Evolutionary conservation across 2,113 vertebrate species (phyloP).

Genomic region (Castor canadensis): DNA sequence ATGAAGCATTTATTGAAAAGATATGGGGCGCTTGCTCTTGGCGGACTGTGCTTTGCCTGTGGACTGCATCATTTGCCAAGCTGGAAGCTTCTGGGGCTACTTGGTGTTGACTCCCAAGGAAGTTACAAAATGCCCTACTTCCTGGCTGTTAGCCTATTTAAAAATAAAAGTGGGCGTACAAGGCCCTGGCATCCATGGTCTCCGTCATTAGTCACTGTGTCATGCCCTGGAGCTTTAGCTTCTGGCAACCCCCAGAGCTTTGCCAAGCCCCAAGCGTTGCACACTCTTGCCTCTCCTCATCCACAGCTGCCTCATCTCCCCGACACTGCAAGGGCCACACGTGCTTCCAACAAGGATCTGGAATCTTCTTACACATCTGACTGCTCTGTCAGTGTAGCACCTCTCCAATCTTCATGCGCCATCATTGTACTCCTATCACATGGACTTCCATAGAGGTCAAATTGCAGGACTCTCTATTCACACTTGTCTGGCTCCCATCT

Average conservation of each 20-base stretch:
- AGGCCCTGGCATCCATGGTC: background rate
- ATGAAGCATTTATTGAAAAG: background rate
- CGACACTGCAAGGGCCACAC: background rate
- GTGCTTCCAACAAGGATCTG: background rate
- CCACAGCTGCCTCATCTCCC: background rate
- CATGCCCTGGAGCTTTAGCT: background rate
- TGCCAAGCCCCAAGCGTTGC: background rate
- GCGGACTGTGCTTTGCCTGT: background rate
- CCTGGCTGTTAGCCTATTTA: slow-evolving; percentile 34
- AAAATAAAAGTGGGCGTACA: slow-evolving; percentile 26
- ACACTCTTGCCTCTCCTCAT: background rate
- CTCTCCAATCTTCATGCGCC: background rate
- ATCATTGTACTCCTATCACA: background rate
- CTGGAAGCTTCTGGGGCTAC: background rate
- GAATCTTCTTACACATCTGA: background rate
- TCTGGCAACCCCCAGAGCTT: background rate
- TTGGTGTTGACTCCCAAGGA: background rate
- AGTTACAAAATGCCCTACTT: slow-evolving; percentile 48
- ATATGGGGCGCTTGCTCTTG: background rate
- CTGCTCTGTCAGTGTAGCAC: background rate
- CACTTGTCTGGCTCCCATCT: background rate
- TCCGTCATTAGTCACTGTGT: slow-evolving; percentile 41
- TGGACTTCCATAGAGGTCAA: background rate
- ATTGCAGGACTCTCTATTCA: background rate
- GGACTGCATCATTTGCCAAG: background rate